Base-by-base conservation (phyloP, 1,140 invertebrate species). In the Diploscapter pachys region DNA sequence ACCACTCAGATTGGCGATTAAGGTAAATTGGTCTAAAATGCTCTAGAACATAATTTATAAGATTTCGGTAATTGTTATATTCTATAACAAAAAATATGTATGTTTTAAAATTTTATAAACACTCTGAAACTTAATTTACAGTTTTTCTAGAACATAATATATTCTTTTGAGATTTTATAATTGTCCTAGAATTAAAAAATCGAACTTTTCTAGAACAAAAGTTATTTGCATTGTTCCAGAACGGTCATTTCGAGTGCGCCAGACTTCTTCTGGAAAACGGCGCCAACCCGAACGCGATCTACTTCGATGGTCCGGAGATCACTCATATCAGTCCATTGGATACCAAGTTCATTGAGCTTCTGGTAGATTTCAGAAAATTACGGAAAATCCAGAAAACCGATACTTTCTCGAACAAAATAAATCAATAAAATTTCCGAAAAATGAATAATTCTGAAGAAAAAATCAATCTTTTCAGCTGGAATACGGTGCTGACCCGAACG, bases 241-340 rank as follows among this genome's bases (percentile, higher is more conserved):
- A 76, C 62, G 75, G 75, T 48, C 92, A 95, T 85, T 91, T 91
- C 72, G 90, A 92, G 3, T 92, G 92, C 50, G 88, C 88, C 3
- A 83, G 87, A 61, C 78, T 89, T 64, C 81, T 90, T 80, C 89
- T 90, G 90, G 72, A 93, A 90, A 86, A 92, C 90, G 89, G 90
- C 1, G 90, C 90, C 4, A 86, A 89, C 80, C 87, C 89, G 9
- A 89, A 90, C 81, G 87, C 90, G 89, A 81, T 87, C 62, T 87
- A 87, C 80, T 80, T 80, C 61, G 72, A 79, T 51, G 79, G 79
- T 4, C 72, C 79, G 51, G 79, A 80, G 51, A 80, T 80, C 67
- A 78, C 64, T 63, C 75, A 74, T 59, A 72, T 80, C 48, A 68
- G 65, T 5, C 71, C 79, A 54, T 72, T 72, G 53, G 79, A 80